phyloP scores from a whole-genome alignment of 2,888 invertebrate species.

The Lasioglossum morio region DNA sequence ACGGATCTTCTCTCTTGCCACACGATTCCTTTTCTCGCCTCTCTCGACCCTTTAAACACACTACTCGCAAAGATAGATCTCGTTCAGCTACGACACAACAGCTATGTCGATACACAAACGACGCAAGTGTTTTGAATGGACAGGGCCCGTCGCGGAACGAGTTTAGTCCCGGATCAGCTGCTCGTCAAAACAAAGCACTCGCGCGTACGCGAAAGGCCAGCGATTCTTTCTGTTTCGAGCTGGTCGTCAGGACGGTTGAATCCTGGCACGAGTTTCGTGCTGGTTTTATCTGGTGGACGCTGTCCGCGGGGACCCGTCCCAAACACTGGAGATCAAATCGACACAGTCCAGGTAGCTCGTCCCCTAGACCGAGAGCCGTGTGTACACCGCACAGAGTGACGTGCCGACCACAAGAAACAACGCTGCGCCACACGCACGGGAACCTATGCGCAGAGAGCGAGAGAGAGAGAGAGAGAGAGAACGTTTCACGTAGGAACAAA shows the following conservation, averaged over 20 bases:
- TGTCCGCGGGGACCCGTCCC: conserved; percentile 9
- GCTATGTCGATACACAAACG: neutral
- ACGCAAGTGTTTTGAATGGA: conserved; percentile 26
- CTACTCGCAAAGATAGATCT: neutral
- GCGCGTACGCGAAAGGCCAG: conserved; percentile 56
- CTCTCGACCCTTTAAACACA: conserved; percentile 29
- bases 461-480: conserved; percentile 42
- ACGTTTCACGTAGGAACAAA: conserved; percentile 75
- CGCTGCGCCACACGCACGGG: conserved; percentile 78
- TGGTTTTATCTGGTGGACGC: neutral
- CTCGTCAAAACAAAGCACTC: conserved; percentile 81
- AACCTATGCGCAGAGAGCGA: conserved; percentile 77
- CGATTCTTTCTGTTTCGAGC: conserved; percentile 30
- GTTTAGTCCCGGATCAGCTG: conserved; percentile 76
- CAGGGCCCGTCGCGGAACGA: conserved; percentile 49
- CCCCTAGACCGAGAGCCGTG: conserved; percentile 29
- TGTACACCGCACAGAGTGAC: conserved; percentile 46
- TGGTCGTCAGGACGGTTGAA: neutral
- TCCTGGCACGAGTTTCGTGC: neutral
- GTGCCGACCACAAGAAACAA: conserved; percentile 78
- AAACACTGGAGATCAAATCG: neutral
- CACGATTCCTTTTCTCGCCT: neutral
- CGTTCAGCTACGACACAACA: neutral
- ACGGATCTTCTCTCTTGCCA: conserved; percentile 37
- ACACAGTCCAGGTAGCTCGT: conserved; percentile 28